Evolutionary conservation across 2,888 invertebrate species (phyloP).

Genomic region (Watsonalla binaria): DNA sequence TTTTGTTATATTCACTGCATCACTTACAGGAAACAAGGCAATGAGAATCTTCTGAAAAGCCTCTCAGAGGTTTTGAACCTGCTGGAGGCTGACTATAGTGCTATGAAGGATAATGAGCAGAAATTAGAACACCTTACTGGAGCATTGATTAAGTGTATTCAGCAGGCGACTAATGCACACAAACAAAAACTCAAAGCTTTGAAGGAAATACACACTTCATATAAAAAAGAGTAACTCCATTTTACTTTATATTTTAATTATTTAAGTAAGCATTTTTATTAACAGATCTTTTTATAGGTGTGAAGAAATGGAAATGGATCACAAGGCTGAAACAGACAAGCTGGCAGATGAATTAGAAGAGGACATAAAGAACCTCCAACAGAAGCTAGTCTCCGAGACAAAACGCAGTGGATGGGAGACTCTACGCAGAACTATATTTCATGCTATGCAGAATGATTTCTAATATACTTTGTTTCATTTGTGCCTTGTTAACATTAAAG

Average conservation of each 20-base stretch:
- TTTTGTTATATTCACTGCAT: no score
- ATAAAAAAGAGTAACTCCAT: constrained; percentile 49
- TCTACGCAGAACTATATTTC: constrained; percentile 51
- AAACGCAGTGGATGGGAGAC: constrained; percentile 58
- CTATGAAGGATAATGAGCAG: constrained; percentile 61
- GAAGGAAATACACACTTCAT: constrained; percentile 46
- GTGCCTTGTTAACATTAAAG: not conserved
- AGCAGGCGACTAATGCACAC: constrained; percentile 51
- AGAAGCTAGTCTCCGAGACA: constrained; percentile 57
- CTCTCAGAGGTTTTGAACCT: constrained; percentile 45
- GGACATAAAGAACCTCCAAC: constrained; percentile 53
- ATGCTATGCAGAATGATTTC: constrained; percentile 62
- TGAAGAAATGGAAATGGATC: constrained; percentile 49
- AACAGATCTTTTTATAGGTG: constrained; percentile 29
- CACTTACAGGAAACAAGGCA: constrained; percentile 48
- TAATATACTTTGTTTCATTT: constrained; percentile 22
- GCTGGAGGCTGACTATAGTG: constrained; percentile 51
- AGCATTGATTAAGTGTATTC: constrained; percentile 54
- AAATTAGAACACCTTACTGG: constrained; percentile 55
- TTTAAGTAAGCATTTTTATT: not conserved
- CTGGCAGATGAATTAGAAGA: constrained; percentile 55
- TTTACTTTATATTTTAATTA: not conserved
- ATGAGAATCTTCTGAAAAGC: constrained; percentile 41
- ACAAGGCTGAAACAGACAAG: constrained; percentile 46
- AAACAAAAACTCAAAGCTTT: constrained; percentile 53